These are phyloP conservation scores for Drosophila takahashii DNA, from an alignment of 1,140 invertebrate species.

Conservation along the genomic window DNA sequence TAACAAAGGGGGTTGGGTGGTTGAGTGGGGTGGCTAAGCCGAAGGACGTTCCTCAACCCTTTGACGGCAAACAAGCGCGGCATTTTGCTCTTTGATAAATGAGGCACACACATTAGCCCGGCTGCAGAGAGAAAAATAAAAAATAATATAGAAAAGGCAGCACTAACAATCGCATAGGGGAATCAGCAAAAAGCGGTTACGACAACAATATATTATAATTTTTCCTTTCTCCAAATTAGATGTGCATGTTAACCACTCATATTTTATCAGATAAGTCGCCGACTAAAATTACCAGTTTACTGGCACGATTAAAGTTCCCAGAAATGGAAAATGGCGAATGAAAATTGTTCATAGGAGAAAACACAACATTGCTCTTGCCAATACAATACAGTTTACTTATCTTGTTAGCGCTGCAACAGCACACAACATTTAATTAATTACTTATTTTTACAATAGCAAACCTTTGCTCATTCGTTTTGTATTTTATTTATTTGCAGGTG, in stretches of 20 bases:
- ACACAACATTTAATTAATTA: slow-evolving; percentile 55
- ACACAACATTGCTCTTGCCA: neutral
- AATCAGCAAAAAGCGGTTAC: slow-evolving; percentile 50
- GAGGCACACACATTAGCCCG: slow-evolving; percentile 61
- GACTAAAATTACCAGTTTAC: slow-evolving; percentile 17
- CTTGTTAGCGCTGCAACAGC: slow-evolving; percentile 18
- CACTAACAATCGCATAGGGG: slow-evolving; percentile 41
- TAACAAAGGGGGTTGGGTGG: neutral
- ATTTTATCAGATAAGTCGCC: slow-evolving; percentile 65
- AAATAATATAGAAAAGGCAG: slow-evolving; percentile 4
- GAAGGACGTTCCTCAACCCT: slow-evolving; percentile 64
- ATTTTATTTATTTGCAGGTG: slow-evolving; percentile 49
- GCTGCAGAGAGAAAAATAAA: slow-evolving; percentile 36
- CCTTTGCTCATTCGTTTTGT: slow-evolving; percentile 28
- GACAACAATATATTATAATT: slow-evolving; percentile 67
- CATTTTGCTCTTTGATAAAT: slow-evolving; percentile 75
- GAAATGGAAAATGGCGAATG: slow-evolving; percentile 29
- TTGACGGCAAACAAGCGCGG: slow-evolving; percentile 59
- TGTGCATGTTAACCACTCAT: slow-evolving; percentile 76
- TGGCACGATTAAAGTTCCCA: neutral
- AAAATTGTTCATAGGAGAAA: neutral
- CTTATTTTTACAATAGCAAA: slow-evolving; percentile 9
- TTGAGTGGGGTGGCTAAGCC: neutral
- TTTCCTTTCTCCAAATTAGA: slow-evolving; percentile 63
- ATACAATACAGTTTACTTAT: slow-evolving; percentile 1